These are phyloP conservation scores for Ondatra zibethicus DNA, from an alignment of 2,113 vertebrate genomes.

Conservation along the genomic window DNA sequence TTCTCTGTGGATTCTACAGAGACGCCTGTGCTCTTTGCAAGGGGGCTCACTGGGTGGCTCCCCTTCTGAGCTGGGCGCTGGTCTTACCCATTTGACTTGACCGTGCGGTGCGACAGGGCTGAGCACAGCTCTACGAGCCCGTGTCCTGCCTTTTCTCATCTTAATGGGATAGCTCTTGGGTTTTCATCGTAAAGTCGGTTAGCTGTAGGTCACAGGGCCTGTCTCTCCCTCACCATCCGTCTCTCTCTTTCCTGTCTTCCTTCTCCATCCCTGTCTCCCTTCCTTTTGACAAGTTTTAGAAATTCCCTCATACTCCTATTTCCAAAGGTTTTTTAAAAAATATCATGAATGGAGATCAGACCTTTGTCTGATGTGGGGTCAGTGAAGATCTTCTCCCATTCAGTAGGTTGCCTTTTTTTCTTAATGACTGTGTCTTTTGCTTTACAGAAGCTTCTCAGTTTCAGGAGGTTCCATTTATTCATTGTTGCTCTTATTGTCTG, in stretches of 20 bases:
- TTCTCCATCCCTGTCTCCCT: neutral
- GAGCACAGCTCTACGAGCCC: neutral
- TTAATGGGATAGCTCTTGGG: neutral
- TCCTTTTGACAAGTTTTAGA: neutral
- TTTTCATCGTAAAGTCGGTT: neutral
- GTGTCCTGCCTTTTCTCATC: neutral
- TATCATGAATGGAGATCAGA: too few relatives aligned
- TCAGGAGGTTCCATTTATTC: too few relatives aligned
- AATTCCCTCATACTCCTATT: neutral
- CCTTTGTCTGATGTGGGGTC: too few relatives aligned
- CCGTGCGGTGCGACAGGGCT: neutral
- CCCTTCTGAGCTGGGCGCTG: neutral
- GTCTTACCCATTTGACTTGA: neutral
- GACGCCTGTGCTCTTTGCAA: neutral
- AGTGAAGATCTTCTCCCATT: too few relatives aligned
- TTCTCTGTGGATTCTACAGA: neutral
- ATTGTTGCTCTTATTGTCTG: too few relatives aligned
- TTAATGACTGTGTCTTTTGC: too few relatives aligned
- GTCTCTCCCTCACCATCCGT: fast-evolving
- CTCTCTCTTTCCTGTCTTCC: neutral
- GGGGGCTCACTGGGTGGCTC: neutral
- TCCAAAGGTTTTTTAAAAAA: neutral
- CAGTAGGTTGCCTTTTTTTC: too few relatives aligned
- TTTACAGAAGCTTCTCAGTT: too few relatives aligned
- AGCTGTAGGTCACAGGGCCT: neutral